Percentiles rank a stretch among this genome's conserved stretches.
Conservation (phyloP, 2,888 invertebrate species). For the Clusia tigrina region DNA sequence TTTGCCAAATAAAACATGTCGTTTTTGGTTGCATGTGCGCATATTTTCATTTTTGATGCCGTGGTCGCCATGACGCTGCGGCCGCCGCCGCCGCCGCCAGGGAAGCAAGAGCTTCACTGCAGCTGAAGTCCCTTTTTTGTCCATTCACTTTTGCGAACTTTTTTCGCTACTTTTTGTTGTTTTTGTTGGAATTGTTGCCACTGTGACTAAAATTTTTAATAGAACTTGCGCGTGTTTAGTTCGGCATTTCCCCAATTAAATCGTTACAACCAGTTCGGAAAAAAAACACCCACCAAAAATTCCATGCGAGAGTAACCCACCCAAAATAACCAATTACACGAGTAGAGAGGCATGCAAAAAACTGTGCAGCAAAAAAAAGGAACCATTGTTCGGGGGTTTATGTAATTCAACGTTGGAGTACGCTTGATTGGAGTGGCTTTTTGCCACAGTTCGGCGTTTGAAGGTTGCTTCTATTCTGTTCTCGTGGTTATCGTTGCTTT, state of each 20-base stretch:
- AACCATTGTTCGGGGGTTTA: neutral
- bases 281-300: neutral
- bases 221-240: neutral
- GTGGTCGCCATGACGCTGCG: too few species aligned
- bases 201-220: neutral
- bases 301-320: neutral
- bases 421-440: neutral
- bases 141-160: neutral
- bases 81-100: too few species aligned
- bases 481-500: neutral
- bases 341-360: neutral
- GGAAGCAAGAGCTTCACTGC: too few species aligned
- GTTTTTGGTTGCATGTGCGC: neutral
- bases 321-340: constrained; percentile 2
- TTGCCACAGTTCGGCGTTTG: neutral
- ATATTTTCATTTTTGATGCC: neutral
- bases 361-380: neutral
- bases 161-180: neutral
- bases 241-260: neutral
- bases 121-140: too few species aligned
- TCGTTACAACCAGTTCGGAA: neutral
- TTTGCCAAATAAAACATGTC: neutral
- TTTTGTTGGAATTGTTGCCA: neutral
- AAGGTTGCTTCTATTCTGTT: neutral
- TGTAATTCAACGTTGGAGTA: neutral